Evolutionary conservation across 1,140 invertebrate genomes (phyloP).

Genomic region (Planococcus citri): DNA sequence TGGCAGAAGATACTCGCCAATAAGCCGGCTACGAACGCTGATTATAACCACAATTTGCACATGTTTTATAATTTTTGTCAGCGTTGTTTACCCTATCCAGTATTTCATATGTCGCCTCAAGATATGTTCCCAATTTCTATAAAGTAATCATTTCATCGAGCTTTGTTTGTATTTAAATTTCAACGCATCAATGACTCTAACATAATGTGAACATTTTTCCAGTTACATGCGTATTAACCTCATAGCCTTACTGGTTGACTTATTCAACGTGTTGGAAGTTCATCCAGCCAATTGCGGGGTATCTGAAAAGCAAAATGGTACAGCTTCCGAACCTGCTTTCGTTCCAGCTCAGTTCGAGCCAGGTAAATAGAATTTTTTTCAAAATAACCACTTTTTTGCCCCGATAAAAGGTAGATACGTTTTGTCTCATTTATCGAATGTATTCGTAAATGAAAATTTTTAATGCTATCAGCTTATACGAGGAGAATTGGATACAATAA

Average conservation of each 20-base stretch:
- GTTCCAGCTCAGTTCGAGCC: background rate
- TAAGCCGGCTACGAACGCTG: conserved; percentile 59
- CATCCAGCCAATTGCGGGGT: conserved; percentile 78
- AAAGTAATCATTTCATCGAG: conserved; percentile 54
- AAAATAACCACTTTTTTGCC: too few relatives aligned
- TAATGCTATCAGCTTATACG: conserved; percentile 26
- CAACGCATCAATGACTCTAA: background rate
- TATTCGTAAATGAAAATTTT: background rate
- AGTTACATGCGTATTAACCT: conserved; percentile 87
- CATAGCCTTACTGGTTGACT: conserved; percentile 83
- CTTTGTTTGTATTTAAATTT: background rate
- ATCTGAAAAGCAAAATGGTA: conserved; percentile 34
- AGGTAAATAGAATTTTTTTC: background rate
- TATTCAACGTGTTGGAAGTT: conserved; percentile 91
- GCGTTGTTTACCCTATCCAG: conserved; percentile 67
- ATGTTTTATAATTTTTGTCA: conserved; percentile 79
- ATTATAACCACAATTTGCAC: conserved; percentile 87
- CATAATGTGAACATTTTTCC: conserved; percentile 29
- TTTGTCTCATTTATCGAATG: background rate
- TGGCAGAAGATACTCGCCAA: conserved; percentile 58
- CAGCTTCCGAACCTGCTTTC: background rate
- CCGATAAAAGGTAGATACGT: background rate
- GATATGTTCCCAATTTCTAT: conserved; percentile 85
- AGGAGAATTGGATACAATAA: conserved; percentile 66
- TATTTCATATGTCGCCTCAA: conserved; percentile 90